phyloP scores from a whole-genome alignment of 1,140 invertebrate genomes.

The Neodiprion virginianus region DNA sequence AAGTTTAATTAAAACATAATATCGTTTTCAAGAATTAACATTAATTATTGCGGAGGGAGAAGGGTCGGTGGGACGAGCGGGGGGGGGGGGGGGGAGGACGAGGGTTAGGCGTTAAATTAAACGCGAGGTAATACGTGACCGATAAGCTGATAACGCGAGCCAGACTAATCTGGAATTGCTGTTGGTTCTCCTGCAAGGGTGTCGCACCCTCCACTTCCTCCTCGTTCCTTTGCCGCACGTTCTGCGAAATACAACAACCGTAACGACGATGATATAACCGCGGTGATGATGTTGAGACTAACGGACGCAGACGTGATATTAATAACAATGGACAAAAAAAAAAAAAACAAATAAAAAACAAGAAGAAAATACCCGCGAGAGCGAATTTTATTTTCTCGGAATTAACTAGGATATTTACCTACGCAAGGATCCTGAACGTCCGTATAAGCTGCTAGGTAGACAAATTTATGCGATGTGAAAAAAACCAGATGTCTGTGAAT shows the following conservation, averaged over 20 bases:
- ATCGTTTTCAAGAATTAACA: background rate
- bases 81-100: slow-evolving; percentile 5
- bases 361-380: too few species aligned
- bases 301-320: background rate
- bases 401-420: too few species aligned
- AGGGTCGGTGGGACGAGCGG: slow-evolving; percentile 12
- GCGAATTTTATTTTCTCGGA: too few species aligned
- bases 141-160: slow-evolving; percentile 7
- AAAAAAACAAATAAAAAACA: too few species aligned
- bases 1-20: slow-evolving; percentile 28
- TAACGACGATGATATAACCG: background rate
- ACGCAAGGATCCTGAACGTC: too few species aligned
- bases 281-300: slow-evolving; percentile 6
- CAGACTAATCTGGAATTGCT: too few species aligned
- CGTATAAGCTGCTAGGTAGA: too few species aligned
- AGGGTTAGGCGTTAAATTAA: slow-evolving; percentile 18
- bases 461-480: too few species aligned
- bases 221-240: background rate
- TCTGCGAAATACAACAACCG: slow-evolving; percentile 10
- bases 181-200: too few species aligned
- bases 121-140: slow-evolving; percentile 19
- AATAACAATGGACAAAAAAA: background rate
- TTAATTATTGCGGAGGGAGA: background rate
- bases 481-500: too few species aligned
- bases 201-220: background rate